Evolutionary conservation across 2,113 vertebrate species (phyloP).

Genomic region (Atrichornis clamosus): DNA sequence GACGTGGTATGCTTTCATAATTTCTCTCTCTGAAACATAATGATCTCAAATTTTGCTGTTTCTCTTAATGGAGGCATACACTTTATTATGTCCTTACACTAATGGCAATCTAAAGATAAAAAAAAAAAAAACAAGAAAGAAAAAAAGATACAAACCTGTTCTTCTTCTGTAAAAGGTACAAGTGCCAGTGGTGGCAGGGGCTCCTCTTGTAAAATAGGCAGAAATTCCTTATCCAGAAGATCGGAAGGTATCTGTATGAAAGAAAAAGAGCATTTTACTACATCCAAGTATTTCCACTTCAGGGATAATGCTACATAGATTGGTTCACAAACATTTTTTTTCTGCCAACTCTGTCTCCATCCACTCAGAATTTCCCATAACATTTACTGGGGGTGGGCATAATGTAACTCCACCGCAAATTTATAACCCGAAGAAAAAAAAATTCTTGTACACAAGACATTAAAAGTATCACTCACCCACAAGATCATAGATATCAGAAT

Average conservation of each 20-base stretch:
- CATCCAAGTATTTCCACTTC: not conserved
- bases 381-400: fast-evolving
- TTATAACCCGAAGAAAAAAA: not conserved
- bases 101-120: not conserved
- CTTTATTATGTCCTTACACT: not conserved
- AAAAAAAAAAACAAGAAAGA: too few relatives aligned
- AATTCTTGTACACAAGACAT: not conserved
- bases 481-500: not conserved
- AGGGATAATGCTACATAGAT: not conserved
- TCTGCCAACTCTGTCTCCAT: not conserved
- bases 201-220: slow-evolving; percentile 97
- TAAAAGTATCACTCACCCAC: not conserved
- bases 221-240: slow-evolving; percentile 96
- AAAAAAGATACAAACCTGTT: slow-evolving; percentile 81
- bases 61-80: not conserved
- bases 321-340: not conserved
- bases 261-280: not conserved
- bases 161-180: slow-evolving; percentile 98
- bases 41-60: not conserved
- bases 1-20: not conserved
- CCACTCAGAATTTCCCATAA: not conserved
- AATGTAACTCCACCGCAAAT: not conserved
- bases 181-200: slow-evolving; percentile 94
- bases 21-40: not conserved
- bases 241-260: slow-evolving; percentile 89